Evolutionary conservation across 1,140 invertebrate genomes (phyloP), one percentile per base, ranked within the genome.

Genomic region (Rhizoglyphus robini): DNA sequence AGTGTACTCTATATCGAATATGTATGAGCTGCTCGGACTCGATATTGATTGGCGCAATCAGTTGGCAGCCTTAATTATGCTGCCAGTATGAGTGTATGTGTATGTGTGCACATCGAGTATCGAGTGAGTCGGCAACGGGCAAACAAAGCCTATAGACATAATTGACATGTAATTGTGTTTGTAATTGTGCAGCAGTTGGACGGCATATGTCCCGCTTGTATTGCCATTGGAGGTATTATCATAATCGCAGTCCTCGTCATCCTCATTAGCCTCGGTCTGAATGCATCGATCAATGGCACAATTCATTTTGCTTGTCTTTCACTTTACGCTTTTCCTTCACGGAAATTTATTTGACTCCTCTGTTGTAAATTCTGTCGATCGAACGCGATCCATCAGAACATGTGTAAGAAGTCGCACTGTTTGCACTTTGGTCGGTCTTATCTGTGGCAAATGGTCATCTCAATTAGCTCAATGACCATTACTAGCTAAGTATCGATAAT

Each of bases 191-290:
- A 20, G 20, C 51, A 54, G 20, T 23, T 54, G 51, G 15, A 5
- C 51, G 23, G 18, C 36, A 41, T 41, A 41, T 41, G 36, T 41
- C 36, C 18, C 36, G 8, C 36, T 41, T 41, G 36, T 32, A 5
- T 25, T 54, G 8, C 51, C 15, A 5, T 54, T 25, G 23, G n/a
- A n/a, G n/a, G n/a, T n/a, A 54, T 54, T 54, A 54, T 54, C 8
- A 54, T 54, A 54, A 54, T 54, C 51, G 51, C 20, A 8, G 51
- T 54, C 51, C 8, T 54, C 51, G 51, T 54, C 51, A 54, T 54
- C 20, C 51, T 54, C 51, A 54, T 54, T 54, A 54, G 51, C 8
- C 51, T 54, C 51, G 51, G 51, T 49, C 25, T 4, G 20, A 51
- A 51, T 51, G 48, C 15, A 8, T 51, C 15, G 20, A 51, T 51